Percentiles rank a stretch among this genome's conserved stretches.
phyloP scores from a whole-genome alignment of 2,797 vertebrate species.

The Gambusia yucatana region DNA sequence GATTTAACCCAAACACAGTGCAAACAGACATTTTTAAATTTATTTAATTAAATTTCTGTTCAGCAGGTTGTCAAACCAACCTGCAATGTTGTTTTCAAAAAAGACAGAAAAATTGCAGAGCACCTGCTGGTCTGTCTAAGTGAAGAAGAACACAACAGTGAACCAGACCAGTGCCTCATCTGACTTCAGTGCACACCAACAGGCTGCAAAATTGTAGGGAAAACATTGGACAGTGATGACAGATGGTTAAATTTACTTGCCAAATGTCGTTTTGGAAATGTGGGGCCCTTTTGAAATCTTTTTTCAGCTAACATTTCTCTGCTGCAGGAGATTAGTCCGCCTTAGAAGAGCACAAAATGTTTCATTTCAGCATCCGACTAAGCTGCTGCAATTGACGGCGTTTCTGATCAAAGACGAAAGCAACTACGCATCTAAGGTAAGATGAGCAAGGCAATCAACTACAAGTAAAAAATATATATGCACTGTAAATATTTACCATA shows the following conservation, averaged over 20 bases:
- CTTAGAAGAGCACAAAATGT: slow-evolving; percentile 2
- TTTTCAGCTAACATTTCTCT: not conserved
- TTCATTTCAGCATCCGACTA: not conserved
- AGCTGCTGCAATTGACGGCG: not conserved
- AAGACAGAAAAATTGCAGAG: not conserved
- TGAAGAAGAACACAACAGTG: not conserved
- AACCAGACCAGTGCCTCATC: not conserved
- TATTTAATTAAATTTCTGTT: not conserved
- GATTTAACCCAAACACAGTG: not conserved
- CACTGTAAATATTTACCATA: not conserved
- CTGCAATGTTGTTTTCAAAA: not conserved
- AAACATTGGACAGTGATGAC: slow-evolving; percentile 4
- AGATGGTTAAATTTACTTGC: slow-evolving; percentile 5
- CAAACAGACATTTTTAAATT: not conserved
- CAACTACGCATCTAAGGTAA: not conserved
- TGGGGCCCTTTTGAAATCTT: not conserved
- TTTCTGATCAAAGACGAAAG: not conserved
- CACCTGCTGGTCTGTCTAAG: not conserved
- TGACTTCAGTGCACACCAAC: not conserved
- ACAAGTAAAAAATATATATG: not conserved
- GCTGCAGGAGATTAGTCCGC: not conserved
- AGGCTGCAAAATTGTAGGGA: not conserved
- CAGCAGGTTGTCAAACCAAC: not conserved
- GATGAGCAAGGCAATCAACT: not conserved
- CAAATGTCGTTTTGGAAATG: not conserved